These are phyloP conservation scores for Leptinotarsa undecemlineata DNA, from an alignment of 1,140 invertebrate species.

Conservation along the genomic window DNA sequence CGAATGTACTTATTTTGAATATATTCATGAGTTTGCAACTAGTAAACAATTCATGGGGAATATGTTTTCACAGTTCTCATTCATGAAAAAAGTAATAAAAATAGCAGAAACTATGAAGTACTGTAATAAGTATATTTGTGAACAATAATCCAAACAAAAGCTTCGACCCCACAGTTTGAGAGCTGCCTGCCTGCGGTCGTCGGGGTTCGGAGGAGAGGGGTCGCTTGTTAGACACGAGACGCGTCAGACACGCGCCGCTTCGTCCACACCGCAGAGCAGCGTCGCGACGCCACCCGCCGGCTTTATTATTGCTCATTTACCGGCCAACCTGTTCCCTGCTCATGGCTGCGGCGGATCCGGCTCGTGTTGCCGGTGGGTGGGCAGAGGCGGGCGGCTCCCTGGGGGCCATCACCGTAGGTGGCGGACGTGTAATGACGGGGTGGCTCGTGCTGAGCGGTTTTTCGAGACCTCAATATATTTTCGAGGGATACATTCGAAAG, in stretches of 20 bases:
- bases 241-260: constrained; percentile 55
- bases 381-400: background rate
- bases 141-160: background rate
- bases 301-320: constrained; percentile 52
- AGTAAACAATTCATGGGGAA: no score
- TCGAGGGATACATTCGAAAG: no score
- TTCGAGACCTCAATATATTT: no score
- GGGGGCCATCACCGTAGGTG: background rate
- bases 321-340: constrained; percentile 48
- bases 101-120: no score
- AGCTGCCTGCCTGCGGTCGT: constrained; percentile 35
- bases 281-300: constrained; percentile 44
- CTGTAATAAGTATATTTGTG: no score
- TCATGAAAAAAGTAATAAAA: no score
- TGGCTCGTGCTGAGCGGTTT: background rate
- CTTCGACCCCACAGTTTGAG: constrained; percentile 36
- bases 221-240: constrained; percentile 55
- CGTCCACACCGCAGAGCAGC: constrained; percentile 50
- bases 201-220: constrained; percentile 41
- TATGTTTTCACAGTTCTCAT: no score
- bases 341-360: constrained; percentile 6
- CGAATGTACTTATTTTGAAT: no score
- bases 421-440: constrained; percentile 1
- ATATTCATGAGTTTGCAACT: no score
- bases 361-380: constrained; percentile 4